A percentile compares a stretch with the other conserved stretches of the same genome.
These are phyloP conservation scores for Theonella swinhoei DNA, from an alignment of 37 sponge, comb jelly and placozoan species.

Conservation along the genomic window DNA sequence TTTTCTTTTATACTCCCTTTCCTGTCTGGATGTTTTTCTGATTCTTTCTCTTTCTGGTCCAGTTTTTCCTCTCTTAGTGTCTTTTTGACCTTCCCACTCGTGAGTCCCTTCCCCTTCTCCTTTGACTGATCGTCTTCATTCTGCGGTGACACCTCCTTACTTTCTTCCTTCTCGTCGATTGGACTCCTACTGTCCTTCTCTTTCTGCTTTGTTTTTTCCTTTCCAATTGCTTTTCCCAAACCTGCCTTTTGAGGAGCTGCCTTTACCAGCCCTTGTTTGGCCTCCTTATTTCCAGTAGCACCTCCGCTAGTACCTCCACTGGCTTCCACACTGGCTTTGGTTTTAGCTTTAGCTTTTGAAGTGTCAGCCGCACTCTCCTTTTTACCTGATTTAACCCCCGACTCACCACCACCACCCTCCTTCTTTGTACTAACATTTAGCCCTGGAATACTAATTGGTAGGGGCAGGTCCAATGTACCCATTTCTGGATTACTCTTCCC, in stretches of 20 bases:
- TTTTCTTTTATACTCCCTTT: not conserved
- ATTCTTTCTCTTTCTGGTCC: too few species aligned
- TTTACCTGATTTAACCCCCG: not conserved
- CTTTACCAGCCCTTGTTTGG: not conserved
- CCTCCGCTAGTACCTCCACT: not conserved
- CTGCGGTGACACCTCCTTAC: not conserved
- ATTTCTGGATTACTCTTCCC: not conserved
- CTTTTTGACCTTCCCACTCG: not conserved
- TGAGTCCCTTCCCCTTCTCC: slow-evolving; percentile 1
- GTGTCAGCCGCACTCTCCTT: not conserved
- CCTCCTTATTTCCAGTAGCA: not conserved
- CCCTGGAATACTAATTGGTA: slow-evolving; percentile 55
- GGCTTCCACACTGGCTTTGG: slow-evolving; percentile 3
- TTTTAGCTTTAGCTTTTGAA: not conserved
- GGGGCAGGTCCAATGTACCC: slow-evolving; percentile 3
- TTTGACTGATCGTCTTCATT: not conserved
- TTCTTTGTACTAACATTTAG: slow-evolving; percentile 9
- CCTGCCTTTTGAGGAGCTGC: not conserved
- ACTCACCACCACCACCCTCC: not conserved
- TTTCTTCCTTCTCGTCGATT: slow-evolving; percentile 8
- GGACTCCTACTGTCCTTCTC: slow-evolving; percentile 9
- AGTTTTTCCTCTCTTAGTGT: not conserved
- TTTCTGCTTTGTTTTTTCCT: slow-evolving; percentile 5
- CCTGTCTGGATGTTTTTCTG: not conserved
- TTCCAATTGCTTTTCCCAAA: slow-evolving; percentile 8